Evolutionary conservation across 2,888 invertebrate species (phyloP), one percentile per base, ranked within the genome.

Genomic region (Melieria picta): DNA sequence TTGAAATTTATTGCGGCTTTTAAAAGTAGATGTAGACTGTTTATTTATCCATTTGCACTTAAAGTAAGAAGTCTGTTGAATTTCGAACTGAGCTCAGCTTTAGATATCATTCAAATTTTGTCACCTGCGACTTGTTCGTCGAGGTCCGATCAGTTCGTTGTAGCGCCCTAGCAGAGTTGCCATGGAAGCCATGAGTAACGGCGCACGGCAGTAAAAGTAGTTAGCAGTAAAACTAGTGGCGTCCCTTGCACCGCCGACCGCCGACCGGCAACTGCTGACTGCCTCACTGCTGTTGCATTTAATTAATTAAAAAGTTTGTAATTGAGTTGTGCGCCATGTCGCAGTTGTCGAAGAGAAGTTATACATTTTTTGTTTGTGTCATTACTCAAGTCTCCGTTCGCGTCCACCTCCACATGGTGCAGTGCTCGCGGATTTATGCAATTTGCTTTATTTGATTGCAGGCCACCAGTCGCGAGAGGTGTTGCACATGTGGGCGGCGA

Each of bases 271-370:
- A 43, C 13, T 30, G 58, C 60, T 65, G 50, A 30, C 56, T 56
- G 48, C n/a, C 55, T 67, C 16, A 62, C 47, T 52, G 48, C 50
- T 61, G 60, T 65, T 16, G 72, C 63, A 65, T 74, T 74, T 71
- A 71, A 72, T 74, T 71, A 72, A 71, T 71, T 71, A 68, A 66
- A 74, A 75, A 73, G 71, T 73, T 75, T 70, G 16, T 72, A 72
- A 72, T 72, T 75, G 72, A 65, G 64, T 73, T 69, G 60, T 58
- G 69, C n/a, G 52, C 67, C 55, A 47, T 69, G 65, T 58, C 66
- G 65, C 7, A 30, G 30, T 30, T 30, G 30, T 57, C 16, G 61
- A 65, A 63, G 69, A 52, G 16, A 66, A 64, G 66, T 71, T 71
- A 57, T 58, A 63, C 71, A 69, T 65, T 63, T 64, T 46, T 45